Conservation (phyloP, 2,113 vertebrate species). For the Butorides virescens region DNA sequence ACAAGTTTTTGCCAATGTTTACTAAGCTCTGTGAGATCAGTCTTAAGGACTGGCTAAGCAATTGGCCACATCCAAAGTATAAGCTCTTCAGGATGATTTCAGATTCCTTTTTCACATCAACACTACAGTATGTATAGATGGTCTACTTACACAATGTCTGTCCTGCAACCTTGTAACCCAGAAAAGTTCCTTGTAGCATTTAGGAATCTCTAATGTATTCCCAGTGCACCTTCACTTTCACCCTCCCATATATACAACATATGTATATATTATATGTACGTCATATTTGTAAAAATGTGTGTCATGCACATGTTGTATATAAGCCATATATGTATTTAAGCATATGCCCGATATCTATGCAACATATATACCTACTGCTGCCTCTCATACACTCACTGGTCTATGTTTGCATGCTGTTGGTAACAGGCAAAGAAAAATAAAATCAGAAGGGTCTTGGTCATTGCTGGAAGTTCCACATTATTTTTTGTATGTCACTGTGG, state of each 20-base stretch:
- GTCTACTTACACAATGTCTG: background rate
- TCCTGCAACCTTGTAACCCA: background rate
- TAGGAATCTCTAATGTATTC: background rate
- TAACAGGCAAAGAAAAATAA: background rate
- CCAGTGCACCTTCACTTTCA: background rate
- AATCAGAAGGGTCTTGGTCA: background rate
- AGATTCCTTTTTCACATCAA: background rate
- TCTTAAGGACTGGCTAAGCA: background rate
- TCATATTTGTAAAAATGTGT: background rate
- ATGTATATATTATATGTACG: fast-evolving
- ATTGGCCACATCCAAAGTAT: background rate
- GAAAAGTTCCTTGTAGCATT: background rate
- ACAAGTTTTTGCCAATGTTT: background rate
- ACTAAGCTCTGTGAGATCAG: background rate
- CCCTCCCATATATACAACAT: background rate
- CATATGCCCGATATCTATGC: no score
- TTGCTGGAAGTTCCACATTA: background rate
- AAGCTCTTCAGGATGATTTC: background rate
- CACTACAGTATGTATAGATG: no score
- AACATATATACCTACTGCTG: background rate
- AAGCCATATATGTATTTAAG: background rate
- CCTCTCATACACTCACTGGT: background rate
- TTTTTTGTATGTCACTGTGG: background rate
- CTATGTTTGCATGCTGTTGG: background rate
- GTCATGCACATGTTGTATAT: background rate